These are phyloP conservation scores for Ormia ochracea DNA, from an alignment of 2,888 invertebrate species.

Conservation along the genomic window DNA sequence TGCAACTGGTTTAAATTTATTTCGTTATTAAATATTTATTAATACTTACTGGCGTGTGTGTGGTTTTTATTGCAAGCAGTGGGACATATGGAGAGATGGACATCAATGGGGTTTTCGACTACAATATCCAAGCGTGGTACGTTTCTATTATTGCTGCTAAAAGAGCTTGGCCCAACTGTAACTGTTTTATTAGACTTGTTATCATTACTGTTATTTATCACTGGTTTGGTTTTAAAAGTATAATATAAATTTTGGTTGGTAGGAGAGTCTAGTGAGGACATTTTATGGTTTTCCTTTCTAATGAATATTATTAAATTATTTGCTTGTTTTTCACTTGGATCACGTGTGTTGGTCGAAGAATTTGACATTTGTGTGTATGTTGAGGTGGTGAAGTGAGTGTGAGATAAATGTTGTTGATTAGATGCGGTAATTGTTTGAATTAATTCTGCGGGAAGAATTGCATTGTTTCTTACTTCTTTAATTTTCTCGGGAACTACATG, in stretches of 20 bases:
- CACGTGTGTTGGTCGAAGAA: conserved; percentile 26
- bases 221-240: conserved; percentile 64
- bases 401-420: not conserved
- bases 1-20: not conserved
- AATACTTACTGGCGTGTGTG: conserved; percentile 68
- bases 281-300: conserved; percentile 5
- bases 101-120: conserved; percentile 70
- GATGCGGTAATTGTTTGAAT: not conserved
- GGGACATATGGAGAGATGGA: conserved; percentile 71
- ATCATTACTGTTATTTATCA: conserved; percentile 67
- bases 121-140: conserved; percentile 70
- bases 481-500: not conserved
- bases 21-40: not conserved
- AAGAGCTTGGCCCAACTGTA: conserved; percentile 38
- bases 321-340: not conserved
- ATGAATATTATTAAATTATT: conserved; percentile 2
- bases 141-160: conserved; percentile 45
- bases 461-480: conserved; percentile 30
- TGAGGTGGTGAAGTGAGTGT: not conserved
- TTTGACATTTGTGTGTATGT: conserved; percentile 33
- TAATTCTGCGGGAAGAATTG: conserved; percentile 11
- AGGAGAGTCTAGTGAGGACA: not conserved
- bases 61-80: conserved; percentile 68
- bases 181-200: conserved; percentile 36
- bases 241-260: conserved; percentile 63